Evolutionary conservation across 1,140 invertebrate genomes (phyloP), one percentile per base, ranked within the genome.

Genomic region (Pectinophora gossypiella): DNA sequence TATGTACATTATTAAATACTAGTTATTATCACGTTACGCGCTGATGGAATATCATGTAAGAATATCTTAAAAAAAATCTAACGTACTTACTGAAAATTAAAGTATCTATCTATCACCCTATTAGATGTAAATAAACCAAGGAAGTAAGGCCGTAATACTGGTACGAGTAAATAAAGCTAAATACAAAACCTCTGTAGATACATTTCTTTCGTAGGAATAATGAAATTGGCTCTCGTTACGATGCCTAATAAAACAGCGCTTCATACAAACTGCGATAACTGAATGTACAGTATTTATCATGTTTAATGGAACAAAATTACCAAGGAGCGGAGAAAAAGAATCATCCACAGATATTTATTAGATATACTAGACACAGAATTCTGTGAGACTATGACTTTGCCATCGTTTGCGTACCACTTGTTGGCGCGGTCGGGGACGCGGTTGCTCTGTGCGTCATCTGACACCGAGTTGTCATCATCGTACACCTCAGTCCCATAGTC

Each of bases 11-110:
- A 56, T 54, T 65, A 50, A 78, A 64, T 47, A 55, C 82, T 85
- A 85, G 61, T 85, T 85, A 85, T 85, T 85, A 85, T 85, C 82
- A 85, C 79, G 76, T 85, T 85, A 79, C 79, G 68, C 64, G 68
- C 64, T 70, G 67, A 55, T 61, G 53, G 53, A 61, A 46, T n/a
- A n/a, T n/a, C n/a, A n/a, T n/a, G n/a, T n/a, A n/a, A n/a, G n/a
- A n/a, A n/a, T n/a, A n/a, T n/a, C n/a, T n/a, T n/a, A n/a, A n/a
- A n/a, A n/a, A n/a, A n/a, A n/a, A n/a, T n/a, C n/a, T n/a, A n/a
- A n/a, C n/a, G n/a, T n/a, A n/a, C n/a, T n/a, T n/a, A n/a, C n/a
- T n/a, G n/a, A n/a, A n/a, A n/a, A n/a, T n/a, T n/a, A n/a, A n/a
- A n/a, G n/a, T n/a, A n/a, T n/a, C n/a, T n/a, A n/a, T n/a, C n/a